These are phyloP conservation scores for Spondyliosoma cantharus DNA, from an alignment of 2,797 vertebrate genomes.

Conservation along the genomic window DNA sequence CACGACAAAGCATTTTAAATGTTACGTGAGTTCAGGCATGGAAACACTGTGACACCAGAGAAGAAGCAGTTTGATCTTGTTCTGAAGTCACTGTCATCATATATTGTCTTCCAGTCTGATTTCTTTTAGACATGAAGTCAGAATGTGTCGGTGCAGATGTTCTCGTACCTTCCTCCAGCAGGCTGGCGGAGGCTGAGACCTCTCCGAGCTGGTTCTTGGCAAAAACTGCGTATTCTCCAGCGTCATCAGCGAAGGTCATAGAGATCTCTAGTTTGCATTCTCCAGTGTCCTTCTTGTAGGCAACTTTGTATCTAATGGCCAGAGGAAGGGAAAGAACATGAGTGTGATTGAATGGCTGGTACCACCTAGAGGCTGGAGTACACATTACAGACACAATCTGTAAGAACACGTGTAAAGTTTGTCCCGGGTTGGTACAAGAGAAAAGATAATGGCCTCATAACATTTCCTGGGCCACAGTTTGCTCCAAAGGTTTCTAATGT, in stretches of 20 bases:
- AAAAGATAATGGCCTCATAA: neutral
- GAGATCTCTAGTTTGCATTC: conserved; percentile 97
- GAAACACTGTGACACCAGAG: neutral
- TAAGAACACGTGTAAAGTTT: neutral
- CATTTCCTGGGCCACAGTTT: too few relatives aligned
- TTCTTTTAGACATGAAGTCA: neutral
- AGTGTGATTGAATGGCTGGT: neutral
- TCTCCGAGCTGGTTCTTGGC: conserved; percentile 93
- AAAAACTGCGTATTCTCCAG: conserved; percentile 94
- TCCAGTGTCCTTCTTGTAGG: conserved; percentile 90
- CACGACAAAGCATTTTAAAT: neutral
- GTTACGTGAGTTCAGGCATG: neutral
- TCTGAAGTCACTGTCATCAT: neutral
- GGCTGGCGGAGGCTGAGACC: conserved; percentile 88
- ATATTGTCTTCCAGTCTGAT: neutral
- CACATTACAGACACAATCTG: neutral
- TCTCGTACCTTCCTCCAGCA: conserved; percentile 92
- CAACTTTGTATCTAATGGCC: conserved; percentile 84
- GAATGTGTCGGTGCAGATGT: neutral
- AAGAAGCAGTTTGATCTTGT: neutral
- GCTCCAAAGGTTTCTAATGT: too few relatives aligned
- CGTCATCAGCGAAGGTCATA: conserved; percentile 98
- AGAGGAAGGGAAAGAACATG: neutral
- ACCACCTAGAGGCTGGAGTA: neutral
- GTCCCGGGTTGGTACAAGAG: neutral